Conservation (phyloP, 2,113 vertebrate species). For the Phyllostomus hastatus region DNA sequence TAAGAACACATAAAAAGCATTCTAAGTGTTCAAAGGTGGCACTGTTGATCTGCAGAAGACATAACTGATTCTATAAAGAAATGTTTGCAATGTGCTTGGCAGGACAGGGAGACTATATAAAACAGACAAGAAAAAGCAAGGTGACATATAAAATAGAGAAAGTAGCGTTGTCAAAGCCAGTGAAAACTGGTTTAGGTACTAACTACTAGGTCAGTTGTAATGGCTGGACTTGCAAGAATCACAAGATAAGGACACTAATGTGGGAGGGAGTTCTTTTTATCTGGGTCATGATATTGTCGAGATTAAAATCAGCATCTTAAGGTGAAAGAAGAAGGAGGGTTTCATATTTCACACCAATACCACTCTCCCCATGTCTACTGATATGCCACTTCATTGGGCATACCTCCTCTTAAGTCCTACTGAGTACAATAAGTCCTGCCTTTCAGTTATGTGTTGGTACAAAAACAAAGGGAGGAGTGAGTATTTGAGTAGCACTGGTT, state of each 20-base stretch:
- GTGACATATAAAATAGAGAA: background rate
- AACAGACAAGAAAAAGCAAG: background rate
- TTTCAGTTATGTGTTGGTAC: background rate
- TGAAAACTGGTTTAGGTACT: background rate
- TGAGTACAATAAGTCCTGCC: background rate
- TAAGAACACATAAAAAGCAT: background rate
- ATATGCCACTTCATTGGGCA: accelerated
- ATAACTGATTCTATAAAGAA: background rate
- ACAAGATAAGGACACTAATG: background rate
- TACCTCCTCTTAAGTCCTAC: no score
- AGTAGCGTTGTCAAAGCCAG: background rate
- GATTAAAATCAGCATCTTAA: background rate
- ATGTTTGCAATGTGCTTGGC: background rate
- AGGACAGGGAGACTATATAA: background rate
- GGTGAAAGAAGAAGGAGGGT: background rate
- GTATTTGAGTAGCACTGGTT: background rate
- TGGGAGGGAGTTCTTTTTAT: background rate
- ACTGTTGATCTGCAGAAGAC: background rate
- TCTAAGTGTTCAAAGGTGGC: background rate
- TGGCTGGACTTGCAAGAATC: no score
- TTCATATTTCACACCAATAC: background rate
- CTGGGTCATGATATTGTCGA: no score
- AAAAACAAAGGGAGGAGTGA: accelerated
- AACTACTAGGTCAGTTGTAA: background rate
- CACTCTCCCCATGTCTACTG: background rate